phyloP scores from a whole-genome alignment of 1,140 invertebrate genomes.

The Holcopasites calliopsidis region DNA sequence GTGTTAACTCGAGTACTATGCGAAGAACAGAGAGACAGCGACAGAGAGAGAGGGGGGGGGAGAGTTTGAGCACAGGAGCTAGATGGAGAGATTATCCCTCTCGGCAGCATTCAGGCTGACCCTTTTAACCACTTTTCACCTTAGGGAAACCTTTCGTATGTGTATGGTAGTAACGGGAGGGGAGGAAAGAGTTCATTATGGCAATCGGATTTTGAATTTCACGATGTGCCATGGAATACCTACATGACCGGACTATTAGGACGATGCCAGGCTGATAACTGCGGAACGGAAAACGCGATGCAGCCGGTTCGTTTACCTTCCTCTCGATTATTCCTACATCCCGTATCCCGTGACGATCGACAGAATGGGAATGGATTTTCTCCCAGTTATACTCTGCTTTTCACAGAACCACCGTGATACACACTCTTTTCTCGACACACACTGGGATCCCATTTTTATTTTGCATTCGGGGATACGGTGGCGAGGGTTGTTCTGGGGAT shows the following conservation, averaged over 20 bases:
- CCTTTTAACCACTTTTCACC: constrained; percentile 42
- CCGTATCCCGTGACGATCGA: no score
- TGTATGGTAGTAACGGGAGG: neutral
- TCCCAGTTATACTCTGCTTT: constrained; percentile 11
- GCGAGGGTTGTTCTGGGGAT: neutral
- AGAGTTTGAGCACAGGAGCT: no score
- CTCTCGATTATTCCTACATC: constrained; percentile 27
- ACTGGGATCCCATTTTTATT: neutral
- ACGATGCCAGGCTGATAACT: neutral
- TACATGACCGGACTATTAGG: constrained; percentile 17
- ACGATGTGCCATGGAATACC: neutral
- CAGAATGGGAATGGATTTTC: neutral
- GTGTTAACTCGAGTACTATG: constrained; percentile 17
- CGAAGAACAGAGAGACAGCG: neutral
- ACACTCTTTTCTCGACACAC: neutral
- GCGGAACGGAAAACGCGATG: constrained; percentile 15
- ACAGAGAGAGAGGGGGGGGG: neutral
- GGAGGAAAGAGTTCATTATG: no score
- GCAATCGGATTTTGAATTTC: constrained; percentile 15
- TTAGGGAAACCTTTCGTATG: constrained; percentile 39
- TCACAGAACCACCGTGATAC: neutral
- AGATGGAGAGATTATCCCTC: constrained; percentile 7
- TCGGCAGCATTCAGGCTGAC: constrained; percentile 7
- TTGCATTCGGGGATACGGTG: neutral
- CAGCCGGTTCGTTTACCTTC: constrained; percentile 21